A percentile compares a stretch with the other conserved stretches of the same genome.
Conservation (phyloP, 2,888 invertebrate genomes). For the Eutolmus rufibarbis region DNA sequence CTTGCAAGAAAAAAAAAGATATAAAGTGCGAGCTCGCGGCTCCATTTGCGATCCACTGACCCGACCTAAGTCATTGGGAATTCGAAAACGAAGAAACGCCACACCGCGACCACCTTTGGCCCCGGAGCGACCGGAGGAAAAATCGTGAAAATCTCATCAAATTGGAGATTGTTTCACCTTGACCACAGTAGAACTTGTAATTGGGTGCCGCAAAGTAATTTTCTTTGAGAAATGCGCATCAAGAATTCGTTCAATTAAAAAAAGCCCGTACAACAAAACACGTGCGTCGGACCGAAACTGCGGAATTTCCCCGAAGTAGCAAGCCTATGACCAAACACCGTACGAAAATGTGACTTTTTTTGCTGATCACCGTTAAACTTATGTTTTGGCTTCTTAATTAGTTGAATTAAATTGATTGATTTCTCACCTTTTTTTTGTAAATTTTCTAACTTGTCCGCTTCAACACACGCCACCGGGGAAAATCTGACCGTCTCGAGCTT, state of each 20-base stretch:
- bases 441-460: constrained; percentile 1
- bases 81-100: background rate
- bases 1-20: background rate
- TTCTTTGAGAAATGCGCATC: constrained; percentile 2
- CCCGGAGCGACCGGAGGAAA: background rate
- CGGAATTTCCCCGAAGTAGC: background rate
- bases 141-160: background rate
- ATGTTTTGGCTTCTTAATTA: background rate
- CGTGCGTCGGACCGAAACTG: constrained; percentile 26
- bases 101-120: background rate
- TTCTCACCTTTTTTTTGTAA: constrained; percentile 21
- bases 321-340: background rate
- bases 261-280: background rate
- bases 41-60: background rate
- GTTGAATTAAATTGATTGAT: background rate
- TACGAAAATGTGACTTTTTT: background rate
- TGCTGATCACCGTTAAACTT: background rate
- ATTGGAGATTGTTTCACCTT: background rate
- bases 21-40: background rate
- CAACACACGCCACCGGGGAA: constrained; percentile 17
- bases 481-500: constrained; percentile 4
- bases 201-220: background rate
- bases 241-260: constrained; percentile 11
- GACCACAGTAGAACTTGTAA: background rate
- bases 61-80: background rate